Percentiles rank a stretch among this genome's conserved stretches.
phyloP scores from a whole-genome alignment of 2,797 vertebrate genomes.

The Gymnoscopelus braueri region DNA sequence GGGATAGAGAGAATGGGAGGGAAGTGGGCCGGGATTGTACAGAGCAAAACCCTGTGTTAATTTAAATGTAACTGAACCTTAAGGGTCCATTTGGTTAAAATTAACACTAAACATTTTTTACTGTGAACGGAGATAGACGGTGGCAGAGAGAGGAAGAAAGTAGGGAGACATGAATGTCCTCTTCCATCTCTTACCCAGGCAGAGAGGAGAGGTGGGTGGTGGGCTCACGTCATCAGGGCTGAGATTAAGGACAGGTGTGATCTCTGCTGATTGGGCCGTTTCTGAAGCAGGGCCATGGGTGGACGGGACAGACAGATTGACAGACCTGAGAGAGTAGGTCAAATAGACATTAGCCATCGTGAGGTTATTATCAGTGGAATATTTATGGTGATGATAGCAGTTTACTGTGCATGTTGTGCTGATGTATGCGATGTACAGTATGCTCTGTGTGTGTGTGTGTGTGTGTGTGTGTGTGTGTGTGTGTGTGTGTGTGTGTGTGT shows the following conservation, averaged over 20 bases:
- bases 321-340: constrained; percentile 39
- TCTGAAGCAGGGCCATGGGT: constrained; percentile 28
- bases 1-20: neutral
- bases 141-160: too few species aligned
- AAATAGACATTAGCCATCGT: too few species aligned
- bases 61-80: too few species aligned
- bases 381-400: too few species aligned
- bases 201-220: constrained; percentile 57
- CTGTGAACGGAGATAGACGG: too few species aligned
- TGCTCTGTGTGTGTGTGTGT: neutral
- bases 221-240: constrained; percentile 28
- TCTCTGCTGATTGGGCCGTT: constrained; percentile 3
- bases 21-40: too few species aligned
- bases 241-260: neutral
- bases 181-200: constrained; percentile 54
- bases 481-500: neutral
- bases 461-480: neutral
- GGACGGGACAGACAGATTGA: constrained; percentile 5
- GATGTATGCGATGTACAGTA: neutral
- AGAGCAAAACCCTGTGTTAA: too few species aligned
- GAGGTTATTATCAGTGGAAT: too few species aligned
- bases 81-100: too few species aligned
- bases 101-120: too few species aligned
- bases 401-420: neutral
- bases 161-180: too few species aligned